Percentiles rank a stretch among this genome's conserved stretches.
These are phyloP conservation scores for Nemotelus pantherinus DNA, from an alignment of 2,888 invertebrate species.

Conservation along the genomic window DNA sequence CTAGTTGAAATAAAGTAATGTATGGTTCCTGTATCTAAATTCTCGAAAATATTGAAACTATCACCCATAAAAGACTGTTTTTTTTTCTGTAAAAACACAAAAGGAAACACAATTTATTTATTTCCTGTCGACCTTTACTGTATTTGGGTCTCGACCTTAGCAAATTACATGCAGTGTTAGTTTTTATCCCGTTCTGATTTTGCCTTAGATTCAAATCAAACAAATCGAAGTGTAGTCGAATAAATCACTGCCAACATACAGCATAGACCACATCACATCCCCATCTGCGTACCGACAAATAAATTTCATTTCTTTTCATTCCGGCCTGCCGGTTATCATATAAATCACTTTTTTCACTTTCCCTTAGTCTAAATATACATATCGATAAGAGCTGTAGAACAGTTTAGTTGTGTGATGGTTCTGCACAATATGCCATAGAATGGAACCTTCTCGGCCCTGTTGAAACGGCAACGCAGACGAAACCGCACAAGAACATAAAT, in stretches of 20 bases:
- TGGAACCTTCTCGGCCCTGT: background rate
- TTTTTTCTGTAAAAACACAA: background rate
- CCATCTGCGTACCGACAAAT: conserved; percentile 16
- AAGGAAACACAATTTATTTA: conserved; percentile 11
- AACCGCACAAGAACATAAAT: background rate
- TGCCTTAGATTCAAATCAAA: conserved; percentile 7
- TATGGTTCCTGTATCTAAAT: no score
- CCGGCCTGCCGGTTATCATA: conserved; percentile 6
- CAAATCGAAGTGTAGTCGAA: conserved; percentile 24
- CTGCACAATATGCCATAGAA: no score
- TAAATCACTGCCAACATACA: conserved; percentile 13
- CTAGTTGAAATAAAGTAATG: no score
- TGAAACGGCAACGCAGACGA: background rate
- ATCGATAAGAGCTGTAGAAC: background rate
- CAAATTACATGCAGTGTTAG: background rate
- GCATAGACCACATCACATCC: background rate
- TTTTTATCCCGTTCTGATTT: background rate
- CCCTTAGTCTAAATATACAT: background rate
- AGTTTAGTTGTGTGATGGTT: background rate
- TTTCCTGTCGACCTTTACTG: background rate
- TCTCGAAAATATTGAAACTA: no score
- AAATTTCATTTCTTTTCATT: conserved; percentile 20
- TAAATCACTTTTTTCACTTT: conserved; percentile 17
- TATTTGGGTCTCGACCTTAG: background rate
- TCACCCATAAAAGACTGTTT: no score